These are phyloP conservation scores for Zeus faber DNA, from an alignment of 2,113 vertebrate species.

Conservation along the genomic window DNA sequence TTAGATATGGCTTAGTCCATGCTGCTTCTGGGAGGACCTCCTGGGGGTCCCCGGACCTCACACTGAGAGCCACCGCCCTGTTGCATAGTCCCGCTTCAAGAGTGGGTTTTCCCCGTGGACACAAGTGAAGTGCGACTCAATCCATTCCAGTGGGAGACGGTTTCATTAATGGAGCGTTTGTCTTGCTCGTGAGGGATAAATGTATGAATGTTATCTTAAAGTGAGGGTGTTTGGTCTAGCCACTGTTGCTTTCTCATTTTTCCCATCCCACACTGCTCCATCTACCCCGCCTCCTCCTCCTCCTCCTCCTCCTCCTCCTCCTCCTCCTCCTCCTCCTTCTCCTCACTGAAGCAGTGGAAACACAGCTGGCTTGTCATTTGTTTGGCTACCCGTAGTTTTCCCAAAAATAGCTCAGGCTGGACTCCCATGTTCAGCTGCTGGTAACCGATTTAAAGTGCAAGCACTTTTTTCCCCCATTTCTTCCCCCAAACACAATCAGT, in stretches of 20 bases:
- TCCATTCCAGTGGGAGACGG: no score
- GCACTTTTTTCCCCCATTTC: constrained; percentile 24
- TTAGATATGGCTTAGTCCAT: no score
- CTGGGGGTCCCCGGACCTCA: no score
- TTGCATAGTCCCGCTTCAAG: no score
- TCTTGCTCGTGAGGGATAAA: no score
- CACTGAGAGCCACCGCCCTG: no score
- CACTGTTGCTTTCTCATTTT: neutral
- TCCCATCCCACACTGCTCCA: neutral
- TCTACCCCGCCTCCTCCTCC: constrained; percentile 12
- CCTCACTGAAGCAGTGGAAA: constrained; percentile 51
- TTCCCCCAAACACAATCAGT: neutral
- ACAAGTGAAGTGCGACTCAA: no score
- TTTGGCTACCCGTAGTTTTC: constrained; percentile 27
- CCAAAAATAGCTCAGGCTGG: constrained; percentile 41
- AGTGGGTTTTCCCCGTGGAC: no score
- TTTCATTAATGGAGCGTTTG: no score
- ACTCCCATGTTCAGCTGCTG: constrained; percentile 36
- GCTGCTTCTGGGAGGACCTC: no score
- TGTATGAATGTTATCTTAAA: neutral
- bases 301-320: constrained; percentile 22
- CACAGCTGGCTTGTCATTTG: constrained; percentile 60
- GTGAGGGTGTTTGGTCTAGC: constrained; percentile 7
- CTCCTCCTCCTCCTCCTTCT: constrained; percentile 6
- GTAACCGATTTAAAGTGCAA: constrained; percentile 30